A percentile compares a stretch with the other conserved stretches of the same genome.
Evolutionary conservation across 2,797 vertebrate species (phyloP).

Genomic region (Graptemys geographica): DNA sequence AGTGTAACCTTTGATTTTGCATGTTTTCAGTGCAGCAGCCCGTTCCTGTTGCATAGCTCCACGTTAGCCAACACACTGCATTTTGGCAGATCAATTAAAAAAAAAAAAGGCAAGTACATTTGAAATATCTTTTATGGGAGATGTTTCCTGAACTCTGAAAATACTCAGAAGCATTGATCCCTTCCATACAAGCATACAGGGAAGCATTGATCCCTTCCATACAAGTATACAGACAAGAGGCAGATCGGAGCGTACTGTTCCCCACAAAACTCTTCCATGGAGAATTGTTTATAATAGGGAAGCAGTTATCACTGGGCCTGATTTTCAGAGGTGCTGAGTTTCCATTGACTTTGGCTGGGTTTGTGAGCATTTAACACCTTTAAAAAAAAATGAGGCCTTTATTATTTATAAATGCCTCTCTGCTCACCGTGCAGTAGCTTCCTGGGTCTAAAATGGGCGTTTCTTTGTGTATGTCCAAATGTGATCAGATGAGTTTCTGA

Average conservation of each 20-base stretch:
- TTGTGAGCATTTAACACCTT: neutral
- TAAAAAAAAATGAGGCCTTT: neutral
- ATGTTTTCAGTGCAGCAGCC: neutral
- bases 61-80: neutral
- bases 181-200: neutral
- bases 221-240: neutral
- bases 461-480: neutral
- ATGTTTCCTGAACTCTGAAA: neutral
- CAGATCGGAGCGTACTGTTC: rapidly evolving
- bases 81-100: rapidly evolving
- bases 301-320: neutral
- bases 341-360: neutral
- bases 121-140: rapidly evolving
- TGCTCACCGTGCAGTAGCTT: neutral
- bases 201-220: neutral
- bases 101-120: neutral
- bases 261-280: neutral
- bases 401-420: rapidly evolving
- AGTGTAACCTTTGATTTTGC: constrained; percentile 22
- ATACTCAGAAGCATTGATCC: neutral
- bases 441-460: neutral
- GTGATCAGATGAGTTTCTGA: neutral
- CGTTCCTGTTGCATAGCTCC: neutral
- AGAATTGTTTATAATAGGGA: neutral
- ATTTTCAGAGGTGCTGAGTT: neutral